A percentile compares a stretch with the other conserved stretches of the same genome.
phyloP scores from a whole-genome alignment of 2,113 vertebrate species.

The Pantherophis guttatus region DNA sequence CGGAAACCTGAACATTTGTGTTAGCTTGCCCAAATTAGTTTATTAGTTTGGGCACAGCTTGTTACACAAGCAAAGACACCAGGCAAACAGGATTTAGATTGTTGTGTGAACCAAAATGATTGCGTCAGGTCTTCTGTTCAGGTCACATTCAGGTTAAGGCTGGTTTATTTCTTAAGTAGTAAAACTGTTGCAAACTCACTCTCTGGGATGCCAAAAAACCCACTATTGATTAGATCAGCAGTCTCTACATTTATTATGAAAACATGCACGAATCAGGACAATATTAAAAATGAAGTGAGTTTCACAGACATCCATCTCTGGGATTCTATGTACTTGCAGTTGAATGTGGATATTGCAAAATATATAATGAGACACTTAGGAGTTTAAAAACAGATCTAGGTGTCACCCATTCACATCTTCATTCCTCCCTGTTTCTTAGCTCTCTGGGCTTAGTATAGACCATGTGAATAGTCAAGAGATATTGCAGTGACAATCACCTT shows the following conservation, averaged over 20 bases:
- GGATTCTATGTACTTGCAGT: not conserved
- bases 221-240: not conserved
- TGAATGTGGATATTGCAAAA: not conserved
- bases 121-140: not conserved
- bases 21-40: not conserved
- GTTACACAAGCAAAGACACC: not conserved
- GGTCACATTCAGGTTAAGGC: not conserved
- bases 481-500: fast-evolving
- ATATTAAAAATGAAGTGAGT: not conserved
- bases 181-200: not conserved
- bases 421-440: not conserved
- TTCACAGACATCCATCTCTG: not conserved
- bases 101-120: not conserved
- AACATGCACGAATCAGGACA: not conserved
- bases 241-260: not conserved
- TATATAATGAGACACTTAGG: not conserved
- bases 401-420: no score
- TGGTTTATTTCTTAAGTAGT: not conserved
- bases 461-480: not conserved
- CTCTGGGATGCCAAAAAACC: not conserved
- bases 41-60: not conserved
- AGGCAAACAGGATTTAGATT: not conserved
- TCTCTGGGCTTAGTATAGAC: constrained; percentile 9
- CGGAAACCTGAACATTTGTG: not conserved
- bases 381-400: not conserved